Evolutionary conservation across 1,140 invertebrate genomes (phyloP), one percentile per base, ranked within the genome.

Genomic region (Coelopa frigida): DNA sequence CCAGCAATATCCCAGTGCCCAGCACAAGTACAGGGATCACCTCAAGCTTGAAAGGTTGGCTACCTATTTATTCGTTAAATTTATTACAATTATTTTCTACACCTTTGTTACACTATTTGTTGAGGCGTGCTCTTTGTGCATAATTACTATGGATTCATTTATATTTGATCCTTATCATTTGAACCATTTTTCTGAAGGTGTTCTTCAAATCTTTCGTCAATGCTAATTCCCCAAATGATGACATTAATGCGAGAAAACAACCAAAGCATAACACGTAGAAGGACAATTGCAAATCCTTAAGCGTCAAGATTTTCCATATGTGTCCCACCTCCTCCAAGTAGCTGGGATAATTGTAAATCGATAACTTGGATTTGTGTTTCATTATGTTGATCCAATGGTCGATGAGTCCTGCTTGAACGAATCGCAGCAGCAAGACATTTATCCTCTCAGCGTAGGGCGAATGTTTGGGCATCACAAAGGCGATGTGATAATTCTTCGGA

Each of bases 401-500:
- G 12, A 69, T 47, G 0, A 69, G 33, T 8, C 66, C 66, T 0
- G 38, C 57, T 2, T 54, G 52, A 18, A 61, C 29, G 23, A 68
- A 45, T 8, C 48, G 50, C 15, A 62, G 31, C 6, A 68, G 43
- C 5, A 60, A 42, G 3, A 24, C 14, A 29, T 69, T 64, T 0
- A 69, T 39, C 17, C 37, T 40, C 26, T 59, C 48, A 7, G 55
- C 17, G 20, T 60, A 62, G 2, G 56, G 56, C 10, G 62, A 68
- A 0, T 64, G 48, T 10, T 54, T 53, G 6, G 52, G 53, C 36
- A 64, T 35, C 4, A 63, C 50, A 44, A 58, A 71, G 6, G 58
- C 61, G 35, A 71, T 59, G 40, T 58, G 55, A 48, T 70, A 70
- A 24, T 37, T 59, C 36, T 61, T 68, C 1, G 67, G 67, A 22